Percentiles rank a stretch among this genome's conserved stretches.
phyloP scores from a whole-genome alignment of 2,888 invertebrate species.

The Athetis lepigone region DNA sequence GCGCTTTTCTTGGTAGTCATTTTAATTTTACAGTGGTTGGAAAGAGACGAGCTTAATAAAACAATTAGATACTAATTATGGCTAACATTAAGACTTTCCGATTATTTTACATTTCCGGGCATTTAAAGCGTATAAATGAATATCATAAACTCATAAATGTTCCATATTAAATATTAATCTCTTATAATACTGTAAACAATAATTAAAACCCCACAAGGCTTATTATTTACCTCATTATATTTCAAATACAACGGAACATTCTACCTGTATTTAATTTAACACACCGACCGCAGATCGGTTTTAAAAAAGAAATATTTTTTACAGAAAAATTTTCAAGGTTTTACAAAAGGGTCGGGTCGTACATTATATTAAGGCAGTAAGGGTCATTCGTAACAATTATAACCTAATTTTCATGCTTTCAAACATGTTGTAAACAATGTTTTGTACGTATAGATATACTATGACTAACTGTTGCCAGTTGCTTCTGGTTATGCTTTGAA shows the following conservation, averaged over 20 bases:
- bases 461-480: too few species aligned
- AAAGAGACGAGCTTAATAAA: too few species aligned
- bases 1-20: too few species aligned
- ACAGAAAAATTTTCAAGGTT: conserved; percentile 33
- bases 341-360: conserved; percentile 46
- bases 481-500: too few species aligned
- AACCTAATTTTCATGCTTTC: conserved; percentile 23
- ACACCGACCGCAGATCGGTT: conserved; percentile 18
- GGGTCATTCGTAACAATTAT: conserved; percentile 63
- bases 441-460: conserved; percentile 7
- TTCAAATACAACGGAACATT: conserved; percentile 13
- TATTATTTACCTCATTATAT: conserved; percentile 28
- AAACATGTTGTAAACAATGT: conserved; percentile 26
- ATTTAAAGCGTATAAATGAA: background rate
- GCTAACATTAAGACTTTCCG: background rate
- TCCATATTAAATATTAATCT: conserved; percentile 5
- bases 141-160: background rate
- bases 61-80: too few species aligned
- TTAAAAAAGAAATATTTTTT: conserved; percentile 27
- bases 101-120: background rate
- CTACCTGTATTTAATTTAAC: conserved; percentile 18
- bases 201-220: conserved; percentile 12
- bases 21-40: too few species aligned
- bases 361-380: conserved; percentile 53
- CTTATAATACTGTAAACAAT: conserved; percentile 7